phyloP scores from a whole-genome alignment of 2,113 vertebrate genomes.

The Podarcis muralis region DNA sequence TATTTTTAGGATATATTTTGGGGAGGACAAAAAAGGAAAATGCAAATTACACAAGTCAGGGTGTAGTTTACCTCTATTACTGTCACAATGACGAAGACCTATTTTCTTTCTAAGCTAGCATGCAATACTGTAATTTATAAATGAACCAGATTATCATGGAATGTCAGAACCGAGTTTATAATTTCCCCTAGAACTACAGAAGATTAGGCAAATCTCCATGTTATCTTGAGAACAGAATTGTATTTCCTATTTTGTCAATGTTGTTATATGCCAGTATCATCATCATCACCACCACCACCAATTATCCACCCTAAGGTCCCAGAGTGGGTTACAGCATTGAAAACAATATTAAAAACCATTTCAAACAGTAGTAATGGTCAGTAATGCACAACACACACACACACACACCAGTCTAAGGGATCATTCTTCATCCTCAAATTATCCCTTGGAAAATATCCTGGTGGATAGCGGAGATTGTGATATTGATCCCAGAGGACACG shows the following conservation, averaged over 20 bases:
- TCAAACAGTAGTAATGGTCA: background rate
- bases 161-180: background rate
- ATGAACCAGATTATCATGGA: background rate
- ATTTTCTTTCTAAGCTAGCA: background rate
- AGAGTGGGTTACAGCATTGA: too few relatives aligned
- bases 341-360: too few relatives aligned
- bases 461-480: conserved; percentile 96
- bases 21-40: background rate
- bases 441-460: conserved; percentile 96
- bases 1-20: background rate
- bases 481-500: conserved; percentile 98
- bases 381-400: conserved; percentile 39
- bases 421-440: conserved; percentile 99
- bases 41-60: background rate
- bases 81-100: background rate
- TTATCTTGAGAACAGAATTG: background rate
- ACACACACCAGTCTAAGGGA: conserved; percentile 94
- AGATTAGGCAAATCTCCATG: background rate
- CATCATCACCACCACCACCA: too few relatives aligned
- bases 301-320: too few relatives aligned
- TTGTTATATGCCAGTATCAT: fast-evolving
- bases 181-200: background rate
- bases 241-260: background rate
- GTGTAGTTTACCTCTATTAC: background rate
- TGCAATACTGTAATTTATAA: background rate